A percentile compares a stretch with the other conserved stretches of the same genome.
Evolutionary conservation across 1,140 invertebrate genomes (phyloP).

Genomic region (Drosophila paulistorum): DNA sequence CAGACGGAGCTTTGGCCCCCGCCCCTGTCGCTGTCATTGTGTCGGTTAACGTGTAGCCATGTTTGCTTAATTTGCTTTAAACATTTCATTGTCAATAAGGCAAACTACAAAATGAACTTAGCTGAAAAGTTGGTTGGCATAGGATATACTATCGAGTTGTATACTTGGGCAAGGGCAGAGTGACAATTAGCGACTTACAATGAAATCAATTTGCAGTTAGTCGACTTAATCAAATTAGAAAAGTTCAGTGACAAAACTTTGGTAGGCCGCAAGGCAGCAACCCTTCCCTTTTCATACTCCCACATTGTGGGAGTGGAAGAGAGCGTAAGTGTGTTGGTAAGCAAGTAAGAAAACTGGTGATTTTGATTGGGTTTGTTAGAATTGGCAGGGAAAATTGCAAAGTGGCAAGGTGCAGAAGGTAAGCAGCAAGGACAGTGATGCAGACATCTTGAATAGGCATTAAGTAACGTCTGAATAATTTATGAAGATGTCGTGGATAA

Average conservation of each 20-base stretch:
- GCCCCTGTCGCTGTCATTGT: background rate
- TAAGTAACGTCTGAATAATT: constrained; percentile 1
- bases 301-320: no score
- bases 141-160: background rate
- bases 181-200: constrained; percentile 58
- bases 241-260: constrained; percentile 60
- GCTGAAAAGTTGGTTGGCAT: constrained; percentile 13
- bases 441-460: background rate
- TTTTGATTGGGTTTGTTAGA: background rate
- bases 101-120: constrained; percentile 22
- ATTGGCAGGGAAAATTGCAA: background rate
- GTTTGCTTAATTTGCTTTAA: constrained; percentile 9
- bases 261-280: constrained; percentile 11
- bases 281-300: no score
- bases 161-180: background rate
- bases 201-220: constrained; percentile 63
- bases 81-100: constrained; percentile 14
- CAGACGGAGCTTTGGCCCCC: background rate
- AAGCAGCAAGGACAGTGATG: background rate
- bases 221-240: constrained; percentile 58
- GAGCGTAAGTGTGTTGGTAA: background rate
- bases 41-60: background rate
- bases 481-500: background rate
- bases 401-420: background rate
- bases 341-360: constrained; percentile 10